Conservation (phyloP, 2,888 invertebrate genomes). For the Steinernema scapterisci region DNA sequence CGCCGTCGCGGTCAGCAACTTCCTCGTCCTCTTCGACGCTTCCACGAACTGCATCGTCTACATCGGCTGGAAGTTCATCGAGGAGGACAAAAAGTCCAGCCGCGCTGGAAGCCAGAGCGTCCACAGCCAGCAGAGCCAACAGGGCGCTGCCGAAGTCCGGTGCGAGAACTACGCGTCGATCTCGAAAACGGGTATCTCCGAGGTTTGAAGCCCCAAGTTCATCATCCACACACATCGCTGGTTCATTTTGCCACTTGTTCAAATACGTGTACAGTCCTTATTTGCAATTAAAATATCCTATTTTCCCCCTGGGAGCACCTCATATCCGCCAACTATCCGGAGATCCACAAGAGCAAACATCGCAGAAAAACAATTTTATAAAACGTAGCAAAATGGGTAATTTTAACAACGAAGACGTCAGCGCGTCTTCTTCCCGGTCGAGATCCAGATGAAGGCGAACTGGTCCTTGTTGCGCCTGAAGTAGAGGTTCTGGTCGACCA, state of each 20-base stretch:
- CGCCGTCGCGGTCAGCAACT: constrained; percentile 10
- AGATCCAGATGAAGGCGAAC: no score
- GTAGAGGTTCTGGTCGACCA: no score
- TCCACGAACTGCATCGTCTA: constrained; percentile 27
- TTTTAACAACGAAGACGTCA: neutral
- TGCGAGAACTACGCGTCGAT: constrained; percentile 16
- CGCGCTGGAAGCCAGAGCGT: constrained; percentile 12
- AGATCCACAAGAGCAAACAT: no score
- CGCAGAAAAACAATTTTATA: no score
- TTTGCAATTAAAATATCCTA: neutral
- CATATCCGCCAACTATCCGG: no score
- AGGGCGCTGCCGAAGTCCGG: neutral
- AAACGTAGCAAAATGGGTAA: no score
- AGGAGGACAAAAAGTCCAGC: constrained; percentile 13
- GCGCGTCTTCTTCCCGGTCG: no score
- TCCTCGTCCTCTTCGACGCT: constrained; percentile 17
- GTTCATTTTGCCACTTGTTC: neutral
- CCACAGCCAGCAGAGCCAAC: constrained; percentile 30
- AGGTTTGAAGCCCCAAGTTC: neutral
- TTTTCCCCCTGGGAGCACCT: no score
- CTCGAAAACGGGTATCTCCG: constrained; percentile 20
- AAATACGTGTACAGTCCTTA: neutral
- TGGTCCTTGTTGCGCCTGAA: no score
- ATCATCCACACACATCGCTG: neutral
- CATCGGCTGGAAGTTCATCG: constrained; percentile 21